Evolutionary conservation across 2,888 invertebrate genomes (phyloP).

Genomic region (Eristalis arbustorum): DNA sequence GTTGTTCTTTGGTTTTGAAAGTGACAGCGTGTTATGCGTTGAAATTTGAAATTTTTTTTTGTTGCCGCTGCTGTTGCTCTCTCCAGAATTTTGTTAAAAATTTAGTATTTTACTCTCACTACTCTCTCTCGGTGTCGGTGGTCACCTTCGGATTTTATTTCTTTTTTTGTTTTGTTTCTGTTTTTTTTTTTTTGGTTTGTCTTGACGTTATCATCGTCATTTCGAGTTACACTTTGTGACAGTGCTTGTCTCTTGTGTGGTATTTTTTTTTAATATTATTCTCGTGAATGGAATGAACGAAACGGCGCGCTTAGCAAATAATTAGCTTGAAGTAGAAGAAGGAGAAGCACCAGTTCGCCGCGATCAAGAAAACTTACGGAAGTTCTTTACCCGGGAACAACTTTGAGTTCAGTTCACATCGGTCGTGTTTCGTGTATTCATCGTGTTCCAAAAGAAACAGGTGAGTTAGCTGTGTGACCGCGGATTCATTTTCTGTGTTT

Average conservation of each 20-base stretch:
- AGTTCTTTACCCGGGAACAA: conserved; percentile 42
- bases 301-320: conserved; percentile 17
- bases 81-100: conserved; percentile 23
- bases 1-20: neutral
- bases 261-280: conserved; percentile 1
- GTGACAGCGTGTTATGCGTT: conserved; percentile 6
- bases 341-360: conserved; percentile 17
- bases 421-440: conserved; percentile 53
- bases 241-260: conserved; percentile 30
- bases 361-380: conserved; percentile 40
- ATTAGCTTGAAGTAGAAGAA: conserved; percentile 34
- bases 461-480: conserved; percentile 52
- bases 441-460: conserved; percentile 47
- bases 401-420: conserved; percentile 52
- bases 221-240: conserved; percentile 21
- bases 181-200: conserved; percentile 2
- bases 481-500: neutral
- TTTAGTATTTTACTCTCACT: conserved; percentile 39
- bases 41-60: conserved; percentile 1
- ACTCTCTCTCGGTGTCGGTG: neutral
- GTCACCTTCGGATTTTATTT: neutral
- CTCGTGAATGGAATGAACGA: conserved; percentile 19
- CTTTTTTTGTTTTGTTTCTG: conserved; percentile 1
- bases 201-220: conserved; percentile 19
- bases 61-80: conserved; percentile 5